A percentile compares a stretch with the other conserved stretches of the same genome.
phyloP scores from a whole-genome alignment of 1,140 invertebrate genomes.

The Eupeodes corollae region DNA sequence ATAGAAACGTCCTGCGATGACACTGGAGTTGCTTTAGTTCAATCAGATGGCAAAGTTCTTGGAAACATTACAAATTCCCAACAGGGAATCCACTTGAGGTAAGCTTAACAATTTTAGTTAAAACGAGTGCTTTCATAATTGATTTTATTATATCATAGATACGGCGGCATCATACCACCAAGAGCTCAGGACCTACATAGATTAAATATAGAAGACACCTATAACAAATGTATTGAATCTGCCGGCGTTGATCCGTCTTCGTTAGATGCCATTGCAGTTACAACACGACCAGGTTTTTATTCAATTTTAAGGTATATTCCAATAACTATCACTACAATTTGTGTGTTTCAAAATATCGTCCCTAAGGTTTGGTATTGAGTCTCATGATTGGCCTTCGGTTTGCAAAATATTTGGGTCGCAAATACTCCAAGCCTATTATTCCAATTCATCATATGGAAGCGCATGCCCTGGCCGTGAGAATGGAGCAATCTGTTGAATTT shows the following conservation, averaged over 20 bases:
- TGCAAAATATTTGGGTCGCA: constrained; percentile 64
- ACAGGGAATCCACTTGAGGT: constrained; percentile 60
- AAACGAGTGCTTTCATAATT: neutral
- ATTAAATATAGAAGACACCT: constrained; percentile 64
- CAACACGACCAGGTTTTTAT: constrained; percentile 64
- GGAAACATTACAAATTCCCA: constrained; percentile 73
- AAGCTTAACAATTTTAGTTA: too few relatives aligned
- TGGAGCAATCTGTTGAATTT: constrained; percentile 60
- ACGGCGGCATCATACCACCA: constrained; percentile 85
- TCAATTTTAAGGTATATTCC: neutral
- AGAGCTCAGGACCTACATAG: constrained; percentile 72
- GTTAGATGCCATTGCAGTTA: constrained; percentile 83
- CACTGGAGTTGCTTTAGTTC: constrained; percentile 81
- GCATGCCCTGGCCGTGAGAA: constrained; percentile 81
- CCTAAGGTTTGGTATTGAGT: constrained; percentile 57
- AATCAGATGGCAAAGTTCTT: constrained; percentile 54
- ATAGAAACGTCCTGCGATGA: constrained; percentile 99
- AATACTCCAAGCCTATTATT: constrained; percentile 72
- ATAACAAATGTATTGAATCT: constrained; percentile 52
- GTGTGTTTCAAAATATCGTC: neutral
- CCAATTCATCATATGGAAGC: constrained; percentile 99
- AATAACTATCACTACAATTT: neutral
- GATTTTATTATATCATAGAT: constrained; percentile 39
- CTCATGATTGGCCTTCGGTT: constrained; percentile 72
- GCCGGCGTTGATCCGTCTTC: constrained; percentile 58